A percentile compares a stretch with the other conserved stretches of the same genome.
Evolutionary conservation across 2,888 invertebrate genomes (phyloP).

Genomic region (Lochmaea crataegi): DNA sequence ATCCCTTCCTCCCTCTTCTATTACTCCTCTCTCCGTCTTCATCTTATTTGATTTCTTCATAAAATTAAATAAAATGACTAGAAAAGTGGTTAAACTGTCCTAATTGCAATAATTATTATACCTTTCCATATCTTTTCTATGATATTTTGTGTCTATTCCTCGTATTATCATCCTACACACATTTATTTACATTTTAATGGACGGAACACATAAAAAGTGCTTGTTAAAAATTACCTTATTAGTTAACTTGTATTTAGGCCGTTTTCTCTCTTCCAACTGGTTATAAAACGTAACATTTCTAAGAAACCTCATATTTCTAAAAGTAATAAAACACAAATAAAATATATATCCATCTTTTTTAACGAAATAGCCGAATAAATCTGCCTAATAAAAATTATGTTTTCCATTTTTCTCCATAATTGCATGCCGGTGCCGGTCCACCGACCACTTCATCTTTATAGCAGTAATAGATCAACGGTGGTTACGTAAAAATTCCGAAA

Average conservation of each 20-base stretch:
- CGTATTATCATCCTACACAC: neutral
- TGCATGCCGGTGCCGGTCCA: neutral
- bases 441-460: neutral
- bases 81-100: no score
- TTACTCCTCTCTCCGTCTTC: no score
- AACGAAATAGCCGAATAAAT: neutral
- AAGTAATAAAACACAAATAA: neutral
- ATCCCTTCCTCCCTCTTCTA: no score
- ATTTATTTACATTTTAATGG: neutral
- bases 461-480: conserved; percentile 5
- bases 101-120: no score
- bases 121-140: no score
- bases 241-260: neutral
- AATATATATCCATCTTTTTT: neutral
- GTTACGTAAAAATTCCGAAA: conserved; percentile 25
- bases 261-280: neutral
- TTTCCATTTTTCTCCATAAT: conserved; percentile 1
- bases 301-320: neutral
- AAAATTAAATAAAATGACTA: no score
- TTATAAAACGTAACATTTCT: neutral
- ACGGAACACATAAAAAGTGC: neutral
- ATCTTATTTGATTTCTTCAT: no score
- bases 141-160: neutral
- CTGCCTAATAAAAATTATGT: conserved; percentile 6
- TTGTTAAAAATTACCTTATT: neutral